phyloP scores from a whole-genome alignment of 2,888 invertebrate genomes.

The Sturmia bella region DNA sequence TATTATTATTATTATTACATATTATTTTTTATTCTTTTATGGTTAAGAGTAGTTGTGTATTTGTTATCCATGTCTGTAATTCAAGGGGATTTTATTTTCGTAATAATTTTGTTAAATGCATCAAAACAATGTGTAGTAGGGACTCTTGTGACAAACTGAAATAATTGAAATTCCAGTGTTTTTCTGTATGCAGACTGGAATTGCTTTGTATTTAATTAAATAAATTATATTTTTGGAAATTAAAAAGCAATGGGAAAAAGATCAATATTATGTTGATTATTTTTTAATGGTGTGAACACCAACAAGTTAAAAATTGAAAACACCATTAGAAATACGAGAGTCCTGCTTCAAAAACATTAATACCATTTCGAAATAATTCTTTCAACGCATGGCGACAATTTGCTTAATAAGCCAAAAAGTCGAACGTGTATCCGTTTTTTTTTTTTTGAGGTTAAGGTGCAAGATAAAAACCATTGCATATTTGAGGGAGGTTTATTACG shows the following conservation, averaged over 20 bases:
- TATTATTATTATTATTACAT: conserved; percentile 1
- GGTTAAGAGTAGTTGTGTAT: conserved; percentile 32
- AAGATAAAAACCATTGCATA: no score
- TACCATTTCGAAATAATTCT: no score
- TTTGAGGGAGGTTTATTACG: no score
- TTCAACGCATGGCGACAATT: no score
- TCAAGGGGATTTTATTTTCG: conserved; percentile 7
- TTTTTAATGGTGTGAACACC: no score
- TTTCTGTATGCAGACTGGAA: background rate
- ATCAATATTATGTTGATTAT: background rate
- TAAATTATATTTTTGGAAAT: background rate
- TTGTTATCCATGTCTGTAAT: background rate
- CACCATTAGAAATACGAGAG: no score
- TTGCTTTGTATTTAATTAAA: background rate
- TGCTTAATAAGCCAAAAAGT: no score
- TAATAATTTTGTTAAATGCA: conserved; percentile 65
- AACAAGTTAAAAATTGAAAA: no score
- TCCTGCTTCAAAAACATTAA: no score
- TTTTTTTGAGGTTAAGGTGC: no score
- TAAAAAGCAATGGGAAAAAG: background rate
- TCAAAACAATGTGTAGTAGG: conserved; percentile 61
- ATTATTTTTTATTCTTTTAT: conserved; percentile 1
- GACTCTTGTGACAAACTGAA: background rate
- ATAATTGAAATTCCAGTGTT: conserved; percentile 1
- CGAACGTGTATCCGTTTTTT: no score